Evolutionary conservation across 2,113 vertebrate species (phyloP), one percentile per base, ranked within the genome.

Genomic region (Hippocampus zosterae): DNA sequence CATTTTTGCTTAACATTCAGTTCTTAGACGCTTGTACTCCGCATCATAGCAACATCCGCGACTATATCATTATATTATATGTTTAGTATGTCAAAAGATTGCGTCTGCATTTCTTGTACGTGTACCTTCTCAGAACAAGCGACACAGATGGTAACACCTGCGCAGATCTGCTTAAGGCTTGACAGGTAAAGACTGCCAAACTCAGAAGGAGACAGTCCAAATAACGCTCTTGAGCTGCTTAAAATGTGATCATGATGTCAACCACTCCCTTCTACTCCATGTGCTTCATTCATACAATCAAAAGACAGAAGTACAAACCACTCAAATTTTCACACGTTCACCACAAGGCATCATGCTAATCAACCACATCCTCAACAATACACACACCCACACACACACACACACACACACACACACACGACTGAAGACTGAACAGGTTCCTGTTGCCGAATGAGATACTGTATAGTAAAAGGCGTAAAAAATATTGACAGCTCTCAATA

Each of bases 341-440:
- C 62, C n/a, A 7, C n/a, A 8, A 23, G 48, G 68, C 85, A 88
- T 89, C 87, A 85, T 88, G 87, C 76, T 84, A 69, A 87, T 81
- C 57, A 83, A 79, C 82, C 88, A 85, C 85, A 84, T 88, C 82
- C 86, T 87, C n/a, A 0, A 52, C 44, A 10, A 46, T 5, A 19
- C 42, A 42, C 42, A 42, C 42, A 44, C 42, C 10, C 42, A 42
- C 42, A 42, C 42, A 44, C 42, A 60, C 66, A 42, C 29, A 33
- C 29, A 33, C 29, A 1, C 40, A 77, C 61, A 55, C 71, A 62
- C 63, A 57, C 33, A 65, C 21, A 44, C 33, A 33, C n/a, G n/a
- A n/a, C n/a, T n/a, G n/a, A n/a, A n/a, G n/a, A 29, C 56, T 15
- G 56, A 16, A 1, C 13, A 50, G 42, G 46, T 50, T 50, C 46